Percentiles rank a stretch among this genome's conserved stretches.
These are phyloP conservation scores for Sebastes schlegelii DNA, from an alignment of 2,113 vertebrate genomes.

Conservation along the genomic window DNA sequence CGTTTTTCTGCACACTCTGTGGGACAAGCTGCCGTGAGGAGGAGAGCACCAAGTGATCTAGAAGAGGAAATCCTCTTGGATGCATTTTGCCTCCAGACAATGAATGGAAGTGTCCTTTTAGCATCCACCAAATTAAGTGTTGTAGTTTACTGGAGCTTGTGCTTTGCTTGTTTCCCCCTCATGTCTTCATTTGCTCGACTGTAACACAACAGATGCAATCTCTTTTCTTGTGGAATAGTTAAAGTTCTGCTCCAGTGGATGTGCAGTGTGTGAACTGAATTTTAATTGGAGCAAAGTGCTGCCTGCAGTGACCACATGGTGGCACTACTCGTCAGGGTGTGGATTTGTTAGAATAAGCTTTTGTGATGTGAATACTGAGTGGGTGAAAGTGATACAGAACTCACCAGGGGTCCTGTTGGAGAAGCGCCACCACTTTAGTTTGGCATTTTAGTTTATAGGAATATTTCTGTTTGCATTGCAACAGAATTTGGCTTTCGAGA, in stretches of 20 bases:
- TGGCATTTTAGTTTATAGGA: background rate
- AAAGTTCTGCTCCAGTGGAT: background rate
- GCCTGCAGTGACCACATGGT: constrained; percentile 63
- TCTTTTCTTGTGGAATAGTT: background rate
- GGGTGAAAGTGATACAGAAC: constrained; percentile 31
- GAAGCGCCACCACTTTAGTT: background rate
- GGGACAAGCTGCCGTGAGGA: constrained; percentile 34
- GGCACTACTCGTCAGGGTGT: constrained; percentile 66
- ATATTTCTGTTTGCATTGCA: background rate
- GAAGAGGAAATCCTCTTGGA: constrained; percentile 79
- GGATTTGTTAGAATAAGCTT: constrained; percentile 39
- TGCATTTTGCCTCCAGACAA: constrained; percentile 59
- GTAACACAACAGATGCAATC: constrained; percentile 19
- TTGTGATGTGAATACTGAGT: constrained; percentile 64
- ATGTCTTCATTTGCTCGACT: constrained; percentile 23
- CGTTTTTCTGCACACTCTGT: background rate
- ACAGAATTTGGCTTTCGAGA: background rate
- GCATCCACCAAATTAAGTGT: constrained; percentile 59
- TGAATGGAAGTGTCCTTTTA: constrained; percentile 76
- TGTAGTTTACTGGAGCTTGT: constrained; percentile 7
- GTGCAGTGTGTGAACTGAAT: constrained; percentile 6
- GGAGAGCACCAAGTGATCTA: constrained; percentile 44
- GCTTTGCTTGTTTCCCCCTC: constrained; percentile 20
- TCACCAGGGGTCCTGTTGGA: constrained; percentile 19
- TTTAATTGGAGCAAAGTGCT: background rate